Evolutionary conservation across 1,140 invertebrate species (phyloP).

Genomic region (Drosophila albomicans): DNA sequence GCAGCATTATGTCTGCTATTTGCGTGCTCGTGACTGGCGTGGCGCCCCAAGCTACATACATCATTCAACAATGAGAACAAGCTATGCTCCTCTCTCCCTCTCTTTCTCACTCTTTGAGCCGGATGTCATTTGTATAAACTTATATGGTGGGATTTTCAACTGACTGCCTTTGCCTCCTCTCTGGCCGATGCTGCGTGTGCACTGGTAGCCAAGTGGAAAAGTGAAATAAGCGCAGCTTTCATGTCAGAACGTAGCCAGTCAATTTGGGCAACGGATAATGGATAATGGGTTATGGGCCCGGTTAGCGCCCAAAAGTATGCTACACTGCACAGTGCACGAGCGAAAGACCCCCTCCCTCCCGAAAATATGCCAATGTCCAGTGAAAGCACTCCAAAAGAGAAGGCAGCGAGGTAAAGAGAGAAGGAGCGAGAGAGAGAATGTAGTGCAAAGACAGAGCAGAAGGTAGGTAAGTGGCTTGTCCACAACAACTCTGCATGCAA

Average conservation of each 20-base stretch:
- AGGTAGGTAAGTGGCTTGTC: neutral
- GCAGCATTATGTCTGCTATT: constrained; percentile 40
- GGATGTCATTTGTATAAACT: constrained; percentile 78
- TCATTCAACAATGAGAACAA: constrained; percentile 72
- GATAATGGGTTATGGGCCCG: constrained; percentile 34
- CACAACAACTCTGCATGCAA: neutral
- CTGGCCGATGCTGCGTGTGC: constrained; percentile 21
- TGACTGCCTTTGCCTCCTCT: constrained; percentile 23
- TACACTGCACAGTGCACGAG: constrained; percentile 15
- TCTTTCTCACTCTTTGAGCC: constrained; percentile 29
- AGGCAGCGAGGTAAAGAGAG: neutral
- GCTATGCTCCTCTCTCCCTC: constrained; percentile 4
- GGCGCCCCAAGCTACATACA: constrained; percentile 63
- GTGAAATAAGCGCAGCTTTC: constrained; percentile 71
- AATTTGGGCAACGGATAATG: constrained; percentile 52
- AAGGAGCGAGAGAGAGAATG: neutral
- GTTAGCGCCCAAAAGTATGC: constrained; percentile 23
- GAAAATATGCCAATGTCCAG: constrained; percentile 2
- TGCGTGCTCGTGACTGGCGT: constrained; percentile 25
- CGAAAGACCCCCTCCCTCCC: neutral
- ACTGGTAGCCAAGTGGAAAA: constrained; percentile 61
- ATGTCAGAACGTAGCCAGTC: constrained; percentile 42
- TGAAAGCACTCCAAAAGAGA: neutral
- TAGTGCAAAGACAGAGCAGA: neutral
- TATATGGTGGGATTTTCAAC: constrained; percentile 66